Evolutionary conservation across 2,797 vertebrate genomes (phyloP).

Genomic region (Fistularia commersonii): DNA sequence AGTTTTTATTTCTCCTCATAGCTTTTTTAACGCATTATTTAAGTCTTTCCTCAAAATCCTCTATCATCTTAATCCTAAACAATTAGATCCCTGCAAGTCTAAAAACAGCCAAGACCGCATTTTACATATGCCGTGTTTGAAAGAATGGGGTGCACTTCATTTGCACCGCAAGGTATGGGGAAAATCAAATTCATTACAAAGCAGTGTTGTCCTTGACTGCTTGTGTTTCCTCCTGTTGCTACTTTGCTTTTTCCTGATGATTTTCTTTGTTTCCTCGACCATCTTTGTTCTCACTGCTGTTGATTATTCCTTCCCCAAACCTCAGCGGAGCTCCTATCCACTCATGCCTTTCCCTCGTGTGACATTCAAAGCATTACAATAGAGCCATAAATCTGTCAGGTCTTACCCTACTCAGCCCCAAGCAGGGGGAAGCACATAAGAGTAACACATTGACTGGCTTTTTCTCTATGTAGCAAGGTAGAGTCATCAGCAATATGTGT

Average conservation of each 20-base stretch:
- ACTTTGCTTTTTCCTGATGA: slow-evolving; percentile 1
- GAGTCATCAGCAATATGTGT: slow-evolving; percentile 30
- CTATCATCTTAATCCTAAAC: no score
- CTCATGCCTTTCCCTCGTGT: slow-evolving; percentile 46
- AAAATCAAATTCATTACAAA: slow-evolving; percentile 37
- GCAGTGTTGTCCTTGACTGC: background rate
- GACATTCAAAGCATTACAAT: slow-evolving; percentile 68
- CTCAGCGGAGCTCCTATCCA: slow-evolving; percentile 51
- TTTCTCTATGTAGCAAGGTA: slow-evolving; percentile 30
- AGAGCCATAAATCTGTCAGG: slow-evolving; percentile 71
- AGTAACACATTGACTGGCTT: slow-evolving; percentile 37
- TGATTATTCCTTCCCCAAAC: slow-evolving; percentile 52
- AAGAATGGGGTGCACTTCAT: slow-evolving; percentile 44
- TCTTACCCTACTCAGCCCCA: slow-evolving; percentile 34
- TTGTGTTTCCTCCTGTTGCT: background rate
- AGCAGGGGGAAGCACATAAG: slow-evolving; percentile 35
- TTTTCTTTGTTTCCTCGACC: slow-evolving; percentile 1
- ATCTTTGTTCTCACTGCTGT: slow-evolving; percentile 34
- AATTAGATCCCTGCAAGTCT: no score
- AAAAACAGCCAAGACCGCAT: no score
- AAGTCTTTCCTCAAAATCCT: no score
- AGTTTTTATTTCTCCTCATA: no score
- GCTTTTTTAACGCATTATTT: no score
- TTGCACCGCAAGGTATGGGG: slow-evolving; percentile 28
- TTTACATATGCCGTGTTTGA: slow-evolving; percentile 6